Evolutionary conservation across 2,888 invertebrate species (phyloP), one percentile per base, ranked within the genome.

Genomic region (Amphipyra berbera): DNA sequence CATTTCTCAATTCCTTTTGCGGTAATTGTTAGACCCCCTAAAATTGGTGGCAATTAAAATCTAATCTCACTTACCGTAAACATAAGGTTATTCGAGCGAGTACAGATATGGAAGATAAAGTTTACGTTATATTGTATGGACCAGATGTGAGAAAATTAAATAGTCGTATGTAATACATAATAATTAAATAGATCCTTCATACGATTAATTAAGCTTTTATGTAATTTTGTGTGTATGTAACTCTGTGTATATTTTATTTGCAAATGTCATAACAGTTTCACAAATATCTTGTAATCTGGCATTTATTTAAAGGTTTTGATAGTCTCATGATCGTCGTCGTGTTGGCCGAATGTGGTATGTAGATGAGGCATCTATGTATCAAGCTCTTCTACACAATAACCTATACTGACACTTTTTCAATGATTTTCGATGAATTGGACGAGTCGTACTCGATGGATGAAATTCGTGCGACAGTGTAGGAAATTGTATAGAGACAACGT

Each of bases 241-340:
- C 67, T 70, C 72, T 82, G 78, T 85, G 79, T 86, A 84, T 74
- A 82, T 81, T 80, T 82, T 67, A 76, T 79, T 82, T 79, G 78
- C 76, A 66, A 76, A 79, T 73, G 54, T 82, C 75, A 72, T 81
- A 67, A 76, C 44, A 53, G 14, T 68, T 68, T 77, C 68, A 74
- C 67, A 64, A 74, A 66, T 70, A 82, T 83, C 75, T 82, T 73
- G 67, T 75, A 73, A 73, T 84, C 81, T 80, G 85, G 89, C 89
- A 89, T 89, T 90, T 90, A 89, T 85, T 83, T 83, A 70, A 77
- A 83, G 58, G 78, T 72, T 55, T 55, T 73, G 68, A 64, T 73
- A 66, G 54, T 57, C 42, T 76, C 58, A 73, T 81, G 61, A 63
- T 73, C 77, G 21, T 21, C n/a, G 75, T 71, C 33, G 50, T 67